phyloP scores from a whole-genome alignment of 1,140 invertebrate genomes.

The Papilio glaucus region DNA sequence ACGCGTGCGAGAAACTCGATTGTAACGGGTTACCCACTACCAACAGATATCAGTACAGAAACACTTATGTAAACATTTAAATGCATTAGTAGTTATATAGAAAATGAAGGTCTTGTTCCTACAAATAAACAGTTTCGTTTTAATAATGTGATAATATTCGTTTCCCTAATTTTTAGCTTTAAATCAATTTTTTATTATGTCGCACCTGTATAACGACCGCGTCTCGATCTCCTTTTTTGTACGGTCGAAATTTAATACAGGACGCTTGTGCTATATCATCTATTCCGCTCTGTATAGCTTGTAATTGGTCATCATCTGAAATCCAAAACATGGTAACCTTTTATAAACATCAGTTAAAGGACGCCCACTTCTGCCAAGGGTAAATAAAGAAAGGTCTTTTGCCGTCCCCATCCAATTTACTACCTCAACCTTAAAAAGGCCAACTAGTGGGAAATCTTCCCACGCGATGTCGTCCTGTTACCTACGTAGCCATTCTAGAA shows the following conservation, averaged over 20 bases:
- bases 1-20: constrained; percentile 26
- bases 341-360: background rate
- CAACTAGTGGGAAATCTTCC: too few relatives aligned
- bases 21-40: constrained; percentile 15
- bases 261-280: constrained; percentile 75
- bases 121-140: too few relatives aligned
- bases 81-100: background rate
- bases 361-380: background rate
- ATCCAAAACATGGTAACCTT: constrained; percentile 39
- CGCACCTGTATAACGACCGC: constrained; percentile 80
- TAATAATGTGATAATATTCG: too few relatives aligned
- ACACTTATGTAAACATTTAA: constrained; percentile 21
- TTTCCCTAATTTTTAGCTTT: background rate
- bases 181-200: too few relatives aligned
- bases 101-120: background rate
- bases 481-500: too few relatives aligned
- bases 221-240: constrained; percentile 70
- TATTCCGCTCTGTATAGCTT: constrained; percentile 75
- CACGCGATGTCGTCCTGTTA: too few relatives aligned
- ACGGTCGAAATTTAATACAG: constrained; percentile 78
- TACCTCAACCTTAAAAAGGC: too few relatives aligned
- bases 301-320: constrained; percentile 71
- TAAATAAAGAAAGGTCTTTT: background rate
- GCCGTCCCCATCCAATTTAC: too few relatives aligned
- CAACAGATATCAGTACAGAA: constrained; percentile 1